phyloP scores from a whole-genome alignment of 2,113 vertebrate genomes.

The Pagrus major region DNA sequence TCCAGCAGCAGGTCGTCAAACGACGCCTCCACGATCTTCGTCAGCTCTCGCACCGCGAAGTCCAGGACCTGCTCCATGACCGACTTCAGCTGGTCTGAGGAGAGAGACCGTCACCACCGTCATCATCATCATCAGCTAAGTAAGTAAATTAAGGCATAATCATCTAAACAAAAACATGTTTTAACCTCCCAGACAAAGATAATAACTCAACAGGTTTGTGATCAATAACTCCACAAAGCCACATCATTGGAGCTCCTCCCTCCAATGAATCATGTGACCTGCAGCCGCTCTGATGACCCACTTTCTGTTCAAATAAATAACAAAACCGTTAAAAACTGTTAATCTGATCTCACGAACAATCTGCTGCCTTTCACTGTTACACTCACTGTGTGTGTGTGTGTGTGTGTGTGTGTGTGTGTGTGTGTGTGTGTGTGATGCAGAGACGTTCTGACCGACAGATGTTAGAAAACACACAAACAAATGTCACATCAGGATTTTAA shows the following conservation, averaged over 20 bases:
- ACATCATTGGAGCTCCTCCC: too few species aligned
- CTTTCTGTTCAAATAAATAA: background rate
- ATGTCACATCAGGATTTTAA: too few species aligned
- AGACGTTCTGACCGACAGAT: too few species aligned
- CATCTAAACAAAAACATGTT: too few species aligned
- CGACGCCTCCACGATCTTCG: slow-evolving; percentile 85
- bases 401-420: too few species aligned
- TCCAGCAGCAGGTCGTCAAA: slow-evolving; percentile 85
- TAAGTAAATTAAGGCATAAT: too few species aligned
- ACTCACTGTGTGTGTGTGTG: too few species aligned
- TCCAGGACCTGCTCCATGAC: slow-evolving; percentile 85
- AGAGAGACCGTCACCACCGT: background rate
- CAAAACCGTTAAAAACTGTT: too few species aligned
- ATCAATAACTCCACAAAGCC: too few species aligned
- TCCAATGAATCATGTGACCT: background rate
- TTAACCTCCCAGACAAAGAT: too few species aligned
- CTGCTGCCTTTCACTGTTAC: background rate
- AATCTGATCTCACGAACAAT: background rate
- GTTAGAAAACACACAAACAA: too few species aligned
- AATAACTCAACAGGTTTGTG: too few species aligned
- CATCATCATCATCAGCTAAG: background rate
- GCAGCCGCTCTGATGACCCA: background rate
- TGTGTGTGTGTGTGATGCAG: background rate
- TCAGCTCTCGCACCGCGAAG: slow-evolving; percentile 81
- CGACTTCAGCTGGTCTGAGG: slow-evolving; percentile 82